These are phyloP conservation scores for Globodera rostochiensis DNA, from an alignment of 1,140 invertebrate species.

Conservation along the genomic window DNA sequence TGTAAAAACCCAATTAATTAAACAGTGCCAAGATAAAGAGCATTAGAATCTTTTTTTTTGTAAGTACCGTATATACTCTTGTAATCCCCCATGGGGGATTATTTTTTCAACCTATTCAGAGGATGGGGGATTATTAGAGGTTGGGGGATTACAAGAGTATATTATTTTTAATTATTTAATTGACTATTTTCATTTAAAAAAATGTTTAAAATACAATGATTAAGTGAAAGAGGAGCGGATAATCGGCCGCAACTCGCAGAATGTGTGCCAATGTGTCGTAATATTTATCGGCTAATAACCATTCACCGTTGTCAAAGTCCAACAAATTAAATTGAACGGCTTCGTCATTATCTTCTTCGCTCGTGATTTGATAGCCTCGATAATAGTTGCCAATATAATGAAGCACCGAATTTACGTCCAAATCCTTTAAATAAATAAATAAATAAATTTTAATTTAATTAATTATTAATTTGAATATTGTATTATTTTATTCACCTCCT, in stretches of 20 bases:
- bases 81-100: too few relatives aligned
- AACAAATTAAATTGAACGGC: not conserved
- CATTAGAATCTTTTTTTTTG: too few relatives aligned
- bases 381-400: not conserved
- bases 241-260: not conserved
- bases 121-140: too few relatives aligned
- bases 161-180: too few relatives aligned
- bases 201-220: not conserved
- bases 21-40: too few relatives aligned
- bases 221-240: not conserved
- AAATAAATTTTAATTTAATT: not conserved
- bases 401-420: not conserved
- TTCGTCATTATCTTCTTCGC: not conserved
- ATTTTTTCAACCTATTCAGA: too few relatives aligned
- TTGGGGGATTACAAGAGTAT: too few relatives aligned
- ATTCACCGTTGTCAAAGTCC: not conserved
- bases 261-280: not conserved
- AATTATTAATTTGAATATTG: not conserved
- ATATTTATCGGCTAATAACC: not conserved
- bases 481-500: not conserved
- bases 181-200: not conserved
- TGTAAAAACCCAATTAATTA: not conserved
- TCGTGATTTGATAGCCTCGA: not conserved
- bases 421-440: not conserved
- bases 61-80: too few relatives aligned